A percentile compares a stretch with the other conserved stretches of the same genome.
These are phyloP conservation scores for Sinocyclocheilus grahami DNA, from an alignment of 2,113 vertebrate genomes.

Conservation along the genomic window DNA sequence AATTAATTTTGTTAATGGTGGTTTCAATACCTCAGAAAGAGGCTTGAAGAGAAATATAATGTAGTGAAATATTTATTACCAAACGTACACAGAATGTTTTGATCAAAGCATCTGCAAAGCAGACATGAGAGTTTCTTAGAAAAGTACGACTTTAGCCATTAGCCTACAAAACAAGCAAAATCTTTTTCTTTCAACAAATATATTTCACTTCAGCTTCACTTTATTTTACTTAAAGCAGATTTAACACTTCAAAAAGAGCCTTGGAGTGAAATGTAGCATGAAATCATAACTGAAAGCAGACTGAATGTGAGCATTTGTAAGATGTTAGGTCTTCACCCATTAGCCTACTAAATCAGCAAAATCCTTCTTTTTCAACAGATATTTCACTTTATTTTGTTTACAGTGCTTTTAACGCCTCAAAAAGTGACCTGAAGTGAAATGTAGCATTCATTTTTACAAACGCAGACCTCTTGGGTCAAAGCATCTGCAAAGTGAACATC, in stretches of 20 bases:
- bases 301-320: not conserved
- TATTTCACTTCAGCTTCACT: too few species aligned
- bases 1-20: not conserved
- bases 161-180: not conserved
- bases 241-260: not conserved
- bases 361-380: not conserved
- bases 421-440: slow-evolving; percentile 1
- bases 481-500: not conserved
- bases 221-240: not conserved
- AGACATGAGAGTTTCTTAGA: not conserved
- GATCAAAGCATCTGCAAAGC: not conserved
- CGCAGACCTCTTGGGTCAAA: not conserved
- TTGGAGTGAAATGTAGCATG: not conserved
- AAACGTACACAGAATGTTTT: not conserved
- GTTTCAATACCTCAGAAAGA: not conserved
- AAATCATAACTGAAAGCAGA: not conserved
- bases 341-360: not conserved
- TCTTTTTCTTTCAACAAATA: not conserved
- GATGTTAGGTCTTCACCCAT: not conserved
- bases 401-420: not conserved
- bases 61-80: not conserved
- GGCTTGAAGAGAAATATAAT: not conserved
- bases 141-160: not conserved
- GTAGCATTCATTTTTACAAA: not conserved
- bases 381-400: not conserved